Evolutionary conservation across 1,140 invertebrate species (phyloP), one percentile per base, ranked within the genome.

Genomic region (Lamellibrachia luymesi): DNA sequence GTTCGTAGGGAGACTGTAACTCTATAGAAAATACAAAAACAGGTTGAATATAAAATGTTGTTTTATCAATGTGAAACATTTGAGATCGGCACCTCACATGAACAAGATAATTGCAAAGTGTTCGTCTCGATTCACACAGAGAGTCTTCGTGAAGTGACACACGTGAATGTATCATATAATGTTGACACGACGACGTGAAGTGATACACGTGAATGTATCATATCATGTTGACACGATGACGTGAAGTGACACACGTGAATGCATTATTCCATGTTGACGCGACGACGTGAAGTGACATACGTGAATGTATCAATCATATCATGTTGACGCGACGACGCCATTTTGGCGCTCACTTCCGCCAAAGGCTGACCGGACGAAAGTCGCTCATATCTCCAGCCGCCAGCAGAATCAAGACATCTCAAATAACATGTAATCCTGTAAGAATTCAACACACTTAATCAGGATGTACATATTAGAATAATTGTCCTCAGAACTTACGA

Each of bases 361-460:
- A 22, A 22, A 80, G 8, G 7, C 2, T 22, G 64, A 22, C 64
- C 13, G 17, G 8, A 80, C 6, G 4, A 80, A 80, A 10, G 0
- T 22, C 25, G 64, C 5, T 22, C 8, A 17, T 80, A 17, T 80
- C 50, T 38, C 38, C 38, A 38, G 38, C 38, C 38, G 38, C 17
- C 17, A 22, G 91, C 1, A 91, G 49, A 49, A 52, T 93, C 89
- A 94, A 2, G 94, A 94, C 94, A 94, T 94, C 56, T 94, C 94
- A 92, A 94, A 94, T 51, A 94, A 94, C 94, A 94, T 94, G 91
- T 93, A 94, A 92, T 94, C 93, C 94, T 94, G 94, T 91, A 94
- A 94, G 92, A 92, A 91, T 92, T 92, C 49, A 93, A 50, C 92
- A 49, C 90, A 50, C 50, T 38, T 90, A 27, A 22, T 50, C 5